phyloP scores from a whole-genome alignment of 2,797 vertebrate species.

The Microhierax caerulescens region DNA sequence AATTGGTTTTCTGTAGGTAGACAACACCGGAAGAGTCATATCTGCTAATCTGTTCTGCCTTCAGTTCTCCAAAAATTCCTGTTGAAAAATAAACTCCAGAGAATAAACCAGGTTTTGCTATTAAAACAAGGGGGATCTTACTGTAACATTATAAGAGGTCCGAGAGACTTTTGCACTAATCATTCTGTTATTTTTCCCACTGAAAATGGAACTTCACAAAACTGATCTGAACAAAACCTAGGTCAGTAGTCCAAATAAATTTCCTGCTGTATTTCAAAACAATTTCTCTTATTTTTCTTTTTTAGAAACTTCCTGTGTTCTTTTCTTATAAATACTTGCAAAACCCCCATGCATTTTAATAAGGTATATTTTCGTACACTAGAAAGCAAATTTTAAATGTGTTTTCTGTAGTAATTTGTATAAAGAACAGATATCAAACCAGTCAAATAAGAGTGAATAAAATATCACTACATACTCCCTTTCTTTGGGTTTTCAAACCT shows the following conservation, averaged over 20 bases:
- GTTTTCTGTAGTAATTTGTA: not conserved
- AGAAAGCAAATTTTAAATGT: not conserved
- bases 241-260: not conserved
- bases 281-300: not conserved
- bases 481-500: not conserved
- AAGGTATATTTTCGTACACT: not conserved
- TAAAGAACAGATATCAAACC: not conserved
- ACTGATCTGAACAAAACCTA: not conserved
- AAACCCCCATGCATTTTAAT: not conserved
- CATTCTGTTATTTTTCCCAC: not conserved
- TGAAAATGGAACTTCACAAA: not conserved
- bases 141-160: not conserved
- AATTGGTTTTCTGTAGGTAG: not conserved
- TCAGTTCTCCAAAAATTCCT: not conserved
- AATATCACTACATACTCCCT: rapidly evolving
- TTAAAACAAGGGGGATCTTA: not conserved
- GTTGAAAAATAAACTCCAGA: not conserved
- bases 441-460: not conserved
- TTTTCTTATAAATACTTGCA: not conserved
- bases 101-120: not conserved
- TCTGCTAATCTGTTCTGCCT: not conserved
- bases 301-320: not conserved
- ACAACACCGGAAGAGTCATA: not conserved
- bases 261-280: not conserved
- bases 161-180: not conserved